Conservation (phyloP, 2,797 vertebrate genomes). For the Synanceia verrucosa region DNA sequence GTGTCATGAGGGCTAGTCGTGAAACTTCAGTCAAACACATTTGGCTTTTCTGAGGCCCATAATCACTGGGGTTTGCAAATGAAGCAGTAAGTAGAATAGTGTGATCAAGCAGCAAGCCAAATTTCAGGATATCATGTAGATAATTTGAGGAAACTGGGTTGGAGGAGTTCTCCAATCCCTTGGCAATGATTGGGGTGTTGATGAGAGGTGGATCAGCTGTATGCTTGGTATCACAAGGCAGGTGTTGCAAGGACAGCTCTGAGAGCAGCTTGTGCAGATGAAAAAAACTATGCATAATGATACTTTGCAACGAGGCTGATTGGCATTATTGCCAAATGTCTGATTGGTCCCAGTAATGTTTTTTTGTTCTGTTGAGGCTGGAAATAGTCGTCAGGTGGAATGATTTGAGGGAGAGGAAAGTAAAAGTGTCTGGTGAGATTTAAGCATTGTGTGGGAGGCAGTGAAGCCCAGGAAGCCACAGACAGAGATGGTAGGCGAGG, state of each 20-base stretch:
- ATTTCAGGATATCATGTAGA: constrained; percentile 42
- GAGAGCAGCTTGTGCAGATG: constrained; percentile 49
- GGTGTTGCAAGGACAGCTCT: constrained; percentile 42
- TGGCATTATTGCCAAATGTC: constrained; percentile 44
- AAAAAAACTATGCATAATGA: constrained; percentile 42
- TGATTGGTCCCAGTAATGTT: constrained; percentile 29
- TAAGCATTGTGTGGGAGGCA: constrained; percentile 3
- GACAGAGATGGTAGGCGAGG: neutral
- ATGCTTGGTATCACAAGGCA: constrained; percentile 49
- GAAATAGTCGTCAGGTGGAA: constrained; percentile 8
- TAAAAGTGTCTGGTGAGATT: constrained; percentile 12
- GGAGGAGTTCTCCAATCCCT: constrained; percentile 28
- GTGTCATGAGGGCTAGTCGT: constrained; percentile 13
- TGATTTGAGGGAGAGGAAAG: neutral
- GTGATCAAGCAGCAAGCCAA: constrained; percentile 33
- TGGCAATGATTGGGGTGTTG: constrained; percentile 22
- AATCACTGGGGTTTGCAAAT: constrained; percentile 28
- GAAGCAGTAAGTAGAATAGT: constrained; percentile 32
- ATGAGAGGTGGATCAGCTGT: constrained; percentile 55
- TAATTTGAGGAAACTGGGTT: constrained; percentile 34
- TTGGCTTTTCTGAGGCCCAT: constrained; percentile 19
- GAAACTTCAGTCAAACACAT: constrained; percentile 32
- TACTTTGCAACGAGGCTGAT: constrained; percentile 41
- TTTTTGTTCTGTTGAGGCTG: constrained; percentile 19
- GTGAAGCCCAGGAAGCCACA: neutral